These are phyloP conservation scores for Lucilia sericata DNA, from an alignment of 1,140 invertebrate species.

Conservation along the genomic window DNA sequence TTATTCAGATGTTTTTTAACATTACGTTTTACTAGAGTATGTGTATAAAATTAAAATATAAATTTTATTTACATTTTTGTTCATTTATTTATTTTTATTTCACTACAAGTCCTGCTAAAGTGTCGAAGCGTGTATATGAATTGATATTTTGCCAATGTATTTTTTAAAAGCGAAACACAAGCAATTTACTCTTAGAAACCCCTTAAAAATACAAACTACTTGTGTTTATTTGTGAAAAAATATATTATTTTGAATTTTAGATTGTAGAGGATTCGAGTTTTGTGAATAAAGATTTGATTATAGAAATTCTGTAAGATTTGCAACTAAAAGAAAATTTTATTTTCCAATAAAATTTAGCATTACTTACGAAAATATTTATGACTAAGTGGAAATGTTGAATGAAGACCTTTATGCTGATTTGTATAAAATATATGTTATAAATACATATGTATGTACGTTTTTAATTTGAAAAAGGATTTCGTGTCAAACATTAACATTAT, in stretches of 20 bases:
- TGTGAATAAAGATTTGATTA: background rate
- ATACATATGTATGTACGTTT: background rate
- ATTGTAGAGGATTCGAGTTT: background rate
- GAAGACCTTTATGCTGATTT: too few relatives aligned
- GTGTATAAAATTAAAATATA: background rate
- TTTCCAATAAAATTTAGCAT: background rate
- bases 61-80: background rate
- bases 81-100: background rate
- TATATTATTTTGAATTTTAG: background rate
- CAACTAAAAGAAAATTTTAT: background rate
- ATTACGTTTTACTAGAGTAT: background rate
- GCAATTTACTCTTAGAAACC: too few relatives aligned
- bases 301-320: background rate
- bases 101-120: background rate
- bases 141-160: background rate
- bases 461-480: too few relatives aligned
- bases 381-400: too few relatives aligned
- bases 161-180: background rate
- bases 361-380: background rate
- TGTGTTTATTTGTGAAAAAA: constrained; percentile 13
- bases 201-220: background rate
- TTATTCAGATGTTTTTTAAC: background rate
- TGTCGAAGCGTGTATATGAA: constrained; percentile 20
- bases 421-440: too few relatives aligned
- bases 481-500: too few relatives aligned